Base-by-base conservation (phyloP, 2,888 invertebrate species). In the Dysmachus trigonus region DNA sequence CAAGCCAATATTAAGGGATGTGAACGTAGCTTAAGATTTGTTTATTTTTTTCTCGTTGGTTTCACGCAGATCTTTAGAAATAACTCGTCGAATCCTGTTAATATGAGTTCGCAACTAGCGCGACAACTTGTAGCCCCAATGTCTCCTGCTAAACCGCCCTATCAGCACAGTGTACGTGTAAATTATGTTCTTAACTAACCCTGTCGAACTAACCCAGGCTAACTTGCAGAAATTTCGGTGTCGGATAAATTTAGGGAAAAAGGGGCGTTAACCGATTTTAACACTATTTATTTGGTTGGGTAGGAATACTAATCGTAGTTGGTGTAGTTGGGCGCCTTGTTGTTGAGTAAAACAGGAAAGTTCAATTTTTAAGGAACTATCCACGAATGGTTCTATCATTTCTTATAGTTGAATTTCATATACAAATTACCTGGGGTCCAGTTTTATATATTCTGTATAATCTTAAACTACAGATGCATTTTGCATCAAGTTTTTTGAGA, bases 101-200 rank as follows among this genome's bases (percentile, higher is more conserved):
- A 91, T 91, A 92, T 93, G 93, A 93, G 93, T 92, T 94, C 94
- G 92, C 93, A 94, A 92, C 93, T 94, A 90, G 94, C 94, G 90
- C 93, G 94, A 88, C 93, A 94, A 92, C 93, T 94, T 91, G 93
- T 93, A 90, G 93, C 94, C 91, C 93, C 93, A 91, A 93, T 93
- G 92, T 93, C 93, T 91, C 91, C 93, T 86, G 90, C 91, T 90
- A 92, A 92, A 91, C 91, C 93, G 88, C 88, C 90, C 89, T 92
- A 93, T 92, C 93, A 93, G 82, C 87, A 87, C 93, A 89, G 89
- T 88, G 89, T 89, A 89, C 88, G 89, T 89, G 87, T 72, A 88
- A 72, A 84, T 74, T 73, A 85, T 85, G 74, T 85, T 85, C 31
- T 85, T 74, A 74, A 79, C 72, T 86, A 84, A 74, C 47, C 15